Evolutionary conservation across 2,113 vertebrate genomes (phyloP), one percentile per base, ranked within the genome.

Genomic region (Semicossyphus pulcher): DNA sequence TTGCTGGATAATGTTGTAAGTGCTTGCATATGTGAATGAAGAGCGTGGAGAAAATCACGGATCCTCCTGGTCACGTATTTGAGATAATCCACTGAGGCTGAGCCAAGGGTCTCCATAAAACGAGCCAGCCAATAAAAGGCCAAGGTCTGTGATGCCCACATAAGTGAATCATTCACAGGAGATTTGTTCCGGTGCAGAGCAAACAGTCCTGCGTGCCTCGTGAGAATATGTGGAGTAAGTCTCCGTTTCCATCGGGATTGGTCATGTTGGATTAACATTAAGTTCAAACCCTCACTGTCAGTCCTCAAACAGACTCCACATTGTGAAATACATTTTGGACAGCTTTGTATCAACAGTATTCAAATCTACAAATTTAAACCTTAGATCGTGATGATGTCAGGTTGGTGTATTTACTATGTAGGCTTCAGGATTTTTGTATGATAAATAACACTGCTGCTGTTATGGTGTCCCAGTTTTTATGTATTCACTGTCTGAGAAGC

Each of bases 151-250:
- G 58, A 77, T 41, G 44, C 36, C 45, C 57, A 72, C 49, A 39
- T 42, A 36, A 53, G 77, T 76, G 68, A 81, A 77, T 78, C 64
- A 80, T 84, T 81, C 42, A 81, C 49, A 56, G 59, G 69, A 25
- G 37, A 32, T 81, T 83, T 32, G 74, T 77, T 75, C 47, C 3
- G 20, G 51, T 21, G 28, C 36, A 36, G 20, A 10, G 37, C 61
- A 80, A 86, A 83, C 61, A 76, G 18, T 26, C 23, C 20, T 28
- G 44, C 11, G 15, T 42, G 45, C 39, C 15, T 6, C 18, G 15
- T 48, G 26, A 59, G 18, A 71, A 65, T 26, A 61, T 49, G 25
- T 0, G 37, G 62, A 4, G 26, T 28, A 58, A 37, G 7, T 64
- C 10, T 44, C 6, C 8, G 11, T 15, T 61, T 56, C 52, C 31